Base-by-base conservation (phyloP, 2,113 vertebrate species). In the Chionodraco myersi region DNA sequence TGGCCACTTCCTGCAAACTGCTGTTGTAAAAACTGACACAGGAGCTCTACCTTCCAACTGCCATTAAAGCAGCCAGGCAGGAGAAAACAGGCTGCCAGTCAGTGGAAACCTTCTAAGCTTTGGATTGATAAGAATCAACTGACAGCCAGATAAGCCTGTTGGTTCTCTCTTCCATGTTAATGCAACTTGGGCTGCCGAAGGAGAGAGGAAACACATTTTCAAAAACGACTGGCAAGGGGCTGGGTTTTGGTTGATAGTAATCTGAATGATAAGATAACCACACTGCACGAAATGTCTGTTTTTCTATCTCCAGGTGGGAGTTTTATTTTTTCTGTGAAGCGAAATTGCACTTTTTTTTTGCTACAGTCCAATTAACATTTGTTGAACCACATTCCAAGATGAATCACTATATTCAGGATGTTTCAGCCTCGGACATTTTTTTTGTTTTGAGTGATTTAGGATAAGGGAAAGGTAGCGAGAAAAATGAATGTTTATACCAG, bases 401-500 rank as follows among this genome's bases (percentile, higher is more conserved):
- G 72, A 84, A 85, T 77, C 51, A 11, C 21, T 15, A 64, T 61
- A 70, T 80, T 79, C 73, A 66, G 69, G 62, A 56, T 58, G 26
- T 66, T 70, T 58, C 10, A 71, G 84, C 77, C 64, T 76, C 61
- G 21, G 76, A 60, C 79, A 23, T 67, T 67, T 16, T 59, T 64
- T 65, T 77, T 88, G 81, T 85, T 92, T 74, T 81, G 75, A 86
- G 76, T 60, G 74, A 85, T 80, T 90, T 76, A 56, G 72, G 72
- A 72, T 70, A 72, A 75, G 65, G 15, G 70, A 75, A 79, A 83
- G 83, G 82, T 86, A 80, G 87, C 87, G 72, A 87, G 69, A 77
- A 91, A 86, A 82, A 91, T 91, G 1, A 83, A 85, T 89, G 88
- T 91, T 92, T 89, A 92, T 76, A 61, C 57, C 72, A 73, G 79